Percentiles rank a stretch among this genome's conserved stretches.
phyloP scores from a whole-genome alignment of 2,113 vertebrate genomes.

The Haplochromis vanheusdeni region DNA sequence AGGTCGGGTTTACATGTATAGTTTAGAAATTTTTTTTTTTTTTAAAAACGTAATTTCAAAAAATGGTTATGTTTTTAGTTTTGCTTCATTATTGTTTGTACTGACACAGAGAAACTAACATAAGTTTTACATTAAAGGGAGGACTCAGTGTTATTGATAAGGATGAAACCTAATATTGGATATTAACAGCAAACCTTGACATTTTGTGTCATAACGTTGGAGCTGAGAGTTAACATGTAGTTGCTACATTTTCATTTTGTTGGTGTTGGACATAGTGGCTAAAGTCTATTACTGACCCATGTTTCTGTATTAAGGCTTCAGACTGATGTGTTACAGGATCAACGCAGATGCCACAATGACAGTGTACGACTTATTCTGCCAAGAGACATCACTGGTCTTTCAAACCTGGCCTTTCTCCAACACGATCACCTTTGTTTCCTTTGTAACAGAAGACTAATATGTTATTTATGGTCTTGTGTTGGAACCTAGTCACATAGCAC shows the following conservation, averaged over 20 bases:
- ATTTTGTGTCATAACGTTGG: background rate
- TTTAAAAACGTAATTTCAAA: background rate
- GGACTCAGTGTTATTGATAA: background rate
- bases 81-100: background rate
- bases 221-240: background rate
- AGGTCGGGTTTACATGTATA: background rate
- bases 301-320: background rate
- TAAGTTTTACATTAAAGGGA: background rate
- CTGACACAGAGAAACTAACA: background rate
- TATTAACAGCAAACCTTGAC: background rate
- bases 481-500: background rate
- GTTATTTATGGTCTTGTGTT: background rate
- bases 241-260: background rate
- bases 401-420: background rate
- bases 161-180: background rate
- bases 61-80: background rate
- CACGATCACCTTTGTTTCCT: background rate
- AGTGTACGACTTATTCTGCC: background rate
- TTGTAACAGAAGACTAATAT: background rate
- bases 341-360: background rate
- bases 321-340: background rate
- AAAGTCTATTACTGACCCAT: background rate
- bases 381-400: background rate
- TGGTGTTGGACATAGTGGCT: background rate
- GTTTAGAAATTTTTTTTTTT: background rate